These are phyloP conservation scores for Lordiphosa stackelbergi DNA, from an alignment of 1,140 invertebrate species.

Conservation along the genomic window DNA sequence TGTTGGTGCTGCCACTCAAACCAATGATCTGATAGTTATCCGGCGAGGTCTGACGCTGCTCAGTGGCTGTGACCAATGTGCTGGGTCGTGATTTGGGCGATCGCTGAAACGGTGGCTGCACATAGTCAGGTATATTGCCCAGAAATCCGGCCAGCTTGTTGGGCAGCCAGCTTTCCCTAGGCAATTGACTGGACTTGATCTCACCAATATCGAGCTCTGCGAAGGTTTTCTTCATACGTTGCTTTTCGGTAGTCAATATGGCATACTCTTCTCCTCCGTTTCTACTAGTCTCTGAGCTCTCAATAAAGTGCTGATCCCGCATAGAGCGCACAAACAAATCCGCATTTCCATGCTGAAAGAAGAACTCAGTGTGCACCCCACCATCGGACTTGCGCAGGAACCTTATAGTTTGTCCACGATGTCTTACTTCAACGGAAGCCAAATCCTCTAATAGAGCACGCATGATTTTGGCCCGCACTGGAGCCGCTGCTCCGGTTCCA, in stretches of 20 bases:
- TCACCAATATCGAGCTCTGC: constrained; percentile 86
- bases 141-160: constrained; percentile 66
- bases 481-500: background rate
- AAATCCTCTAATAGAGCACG: constrained; percentile 82
- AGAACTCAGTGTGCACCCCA: constrained; percentile 86
- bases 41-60: constrained; percentile 50
- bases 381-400: constrained; percentile 84
- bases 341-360: constrained; percentile 91
- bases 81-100: constrained; percentile 82
- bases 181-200: constrained; percentile 58
- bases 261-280: constrained; percentile 54
- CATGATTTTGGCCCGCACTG: constrained; percentile 79
- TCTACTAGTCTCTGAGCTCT: constrained; percentile 30
- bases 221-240: constrained; percentile 88
- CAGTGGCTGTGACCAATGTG: constrained; percentile 58
- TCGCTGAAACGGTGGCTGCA: constrained; percentile 81
- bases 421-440: constrained; percentile 82
- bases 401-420: constrained; percentile 83
- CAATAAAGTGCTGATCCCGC: constrained; percentile 77
- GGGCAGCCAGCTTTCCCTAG: constrained; percentile 64
- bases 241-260: constrained; percentile 77
- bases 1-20: constrained; percentile 58
- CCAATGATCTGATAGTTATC: constrained; percentile 69
- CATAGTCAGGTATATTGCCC: constrained; percentile 67
- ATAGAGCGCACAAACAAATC: constrained; percentile 86